Evolutionary conservation across 2,888 invertebrate species (phyloP), one percentile per base, ranked within the genome.

Genomic region (Nymphalis c-album): DNA sequence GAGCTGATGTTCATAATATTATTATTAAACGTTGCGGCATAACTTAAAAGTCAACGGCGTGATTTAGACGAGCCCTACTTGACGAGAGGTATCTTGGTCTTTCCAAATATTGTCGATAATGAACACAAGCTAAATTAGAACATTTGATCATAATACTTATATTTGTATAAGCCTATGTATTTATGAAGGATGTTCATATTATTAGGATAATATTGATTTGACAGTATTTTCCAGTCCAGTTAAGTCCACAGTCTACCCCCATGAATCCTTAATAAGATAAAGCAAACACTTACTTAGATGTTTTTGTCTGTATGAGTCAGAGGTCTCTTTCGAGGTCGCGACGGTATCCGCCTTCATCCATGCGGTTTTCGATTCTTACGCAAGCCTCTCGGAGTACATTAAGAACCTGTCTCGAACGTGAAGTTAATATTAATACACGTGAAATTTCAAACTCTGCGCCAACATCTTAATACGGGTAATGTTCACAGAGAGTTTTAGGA

Each of bases 321-420:
- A 79, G 82, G 86, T 85, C 80, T 78, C 77, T 79, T 79, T 74
- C 81, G 88, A 90, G 90, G 91, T 78, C 86, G 75, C 72, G 75
- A 75, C 75, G 69, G 78, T 77, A 89, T 88, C 88, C 89, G 88
- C 81, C 82, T 87, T 22, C 80, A 71, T 72, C 70, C 73, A 71
- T 70, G 71, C 70, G 61, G 70, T 68, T 74, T 76, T 74, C 70
- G 71, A 67, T 68, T 76, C 73, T 77, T 78, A 76, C 76, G 77
- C 75, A 78, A 78, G 68, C 64, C 48, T 71, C 73, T 66, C 67
- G 48, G 26, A 31, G 66, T 64, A 68, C 70, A 67, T 71, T 71
- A 67, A 69, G 60, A 65, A 72, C 71, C 70, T 69, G 72, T 65
- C 64, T 71, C 58, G 70, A 66, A 71, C 74, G 69, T 69, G 65